A percentile compares a stretch with the other conserved stretches of the same genome.
Conservation (phyloP, 2,113 vertebrate species). For the Neopipo cinnamomea region DNA sequence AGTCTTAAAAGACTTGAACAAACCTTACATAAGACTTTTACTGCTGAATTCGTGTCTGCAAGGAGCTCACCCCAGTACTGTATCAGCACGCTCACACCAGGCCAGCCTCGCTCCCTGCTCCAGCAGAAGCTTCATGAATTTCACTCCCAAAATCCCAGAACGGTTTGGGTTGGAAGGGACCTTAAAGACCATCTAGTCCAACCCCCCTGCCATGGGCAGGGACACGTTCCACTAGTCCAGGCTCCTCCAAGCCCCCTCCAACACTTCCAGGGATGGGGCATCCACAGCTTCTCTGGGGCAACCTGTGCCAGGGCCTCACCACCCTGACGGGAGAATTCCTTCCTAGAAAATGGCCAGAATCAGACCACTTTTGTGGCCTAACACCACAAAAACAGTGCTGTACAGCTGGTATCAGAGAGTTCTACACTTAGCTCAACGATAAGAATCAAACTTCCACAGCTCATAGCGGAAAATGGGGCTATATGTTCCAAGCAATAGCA, state of each 20-base stretch:
- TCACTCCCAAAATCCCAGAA: neutral
- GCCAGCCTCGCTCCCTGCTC: neutral
- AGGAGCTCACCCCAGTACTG: neutral
- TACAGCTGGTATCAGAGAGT: neutral
- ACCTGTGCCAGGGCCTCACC: neutral
- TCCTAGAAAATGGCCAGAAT: neutral
- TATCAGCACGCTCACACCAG: neutral
- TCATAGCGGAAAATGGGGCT: neutral
- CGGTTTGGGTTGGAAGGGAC: neutral
- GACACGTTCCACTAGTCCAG: neutral
- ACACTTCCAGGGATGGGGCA: neutral
- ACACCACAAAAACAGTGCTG: neutral
- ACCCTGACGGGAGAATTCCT: neutral
- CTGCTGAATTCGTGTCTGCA: conserved; percentile 22
- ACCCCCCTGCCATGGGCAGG: neutral
- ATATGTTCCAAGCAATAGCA: neutral
- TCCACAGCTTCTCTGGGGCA: neutral
- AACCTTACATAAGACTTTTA: conserved; percentile 53
- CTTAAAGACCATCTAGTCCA: neutral
- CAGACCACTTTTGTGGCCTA: neutral
- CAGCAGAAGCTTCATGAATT: neutral
- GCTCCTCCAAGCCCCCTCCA: neutral
- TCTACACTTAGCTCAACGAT: neutral
- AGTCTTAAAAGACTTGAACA: conserved; percentile 5
- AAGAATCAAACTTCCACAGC: neutral